Percentiles rank a stretch among this genome's conserved stretches.
Evolutionary conservation across 2,113 vertebrate species (phyloP).

Genomic region (Sinocyclocheilus maitianheensis): DNA sequence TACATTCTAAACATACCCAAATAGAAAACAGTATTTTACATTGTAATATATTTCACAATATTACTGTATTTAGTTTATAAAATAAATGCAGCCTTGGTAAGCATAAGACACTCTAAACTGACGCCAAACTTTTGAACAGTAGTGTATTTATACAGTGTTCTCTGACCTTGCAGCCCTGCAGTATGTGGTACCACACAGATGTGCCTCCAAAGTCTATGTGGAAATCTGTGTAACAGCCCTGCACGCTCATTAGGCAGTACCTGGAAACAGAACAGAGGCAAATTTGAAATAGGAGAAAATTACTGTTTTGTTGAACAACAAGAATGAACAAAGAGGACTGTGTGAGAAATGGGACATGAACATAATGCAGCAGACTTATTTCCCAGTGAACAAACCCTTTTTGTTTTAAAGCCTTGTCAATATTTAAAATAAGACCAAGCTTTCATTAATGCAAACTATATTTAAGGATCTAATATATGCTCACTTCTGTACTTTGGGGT

Average conservation of each 20-base stretch:
- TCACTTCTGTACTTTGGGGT: slow-evolving; percentile 99
- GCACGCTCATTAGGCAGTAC: slow-evolving; percentile 98
- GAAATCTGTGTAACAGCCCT: slow-evolving; percentile 98
- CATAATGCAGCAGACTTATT: neutral
- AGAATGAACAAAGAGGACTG: neutral
- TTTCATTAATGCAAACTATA: neutral
- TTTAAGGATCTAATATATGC: slow-evolving; percentile 34
- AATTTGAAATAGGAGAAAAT: slow-evolving; percentile 27
- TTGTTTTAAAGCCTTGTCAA: neutral
- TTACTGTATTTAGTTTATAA: neutral
- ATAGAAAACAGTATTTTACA: neutral
- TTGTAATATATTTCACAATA: neutral
- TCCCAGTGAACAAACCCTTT: neutral
- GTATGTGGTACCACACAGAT: slow-evolving; percentile 99
- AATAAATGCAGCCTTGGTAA: no score
- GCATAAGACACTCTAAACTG: no score
- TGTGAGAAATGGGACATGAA: neutral
- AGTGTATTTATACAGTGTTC: neutral
- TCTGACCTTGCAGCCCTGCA: slow-evolving; percentile 93
- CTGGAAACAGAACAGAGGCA: slow-evolving; percentile 64
- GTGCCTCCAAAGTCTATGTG: slow-evolving; percentile 98
- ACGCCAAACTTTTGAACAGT: neutral
- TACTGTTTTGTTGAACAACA: neutral
- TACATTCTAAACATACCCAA: neutral
- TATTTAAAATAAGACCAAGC: neutral